Conservation (phyloP, 1,140 invertebrate genomes). For the Diorhabda elongata region DNA sequence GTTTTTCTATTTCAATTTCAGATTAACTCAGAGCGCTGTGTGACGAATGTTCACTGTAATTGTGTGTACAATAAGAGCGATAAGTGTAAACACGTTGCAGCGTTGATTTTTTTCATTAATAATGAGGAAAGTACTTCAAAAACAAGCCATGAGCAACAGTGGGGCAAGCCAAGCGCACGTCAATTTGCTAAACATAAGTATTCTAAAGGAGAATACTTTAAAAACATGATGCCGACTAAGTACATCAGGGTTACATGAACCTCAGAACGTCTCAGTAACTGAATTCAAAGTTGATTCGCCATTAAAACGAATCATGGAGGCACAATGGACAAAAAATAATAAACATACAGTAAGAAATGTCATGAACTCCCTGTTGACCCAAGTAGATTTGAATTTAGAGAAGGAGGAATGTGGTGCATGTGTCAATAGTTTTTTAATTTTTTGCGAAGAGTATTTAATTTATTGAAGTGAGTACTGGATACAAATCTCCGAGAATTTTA, state of each 20-base stretch:
- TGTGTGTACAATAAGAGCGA: conserved; percentile 25
- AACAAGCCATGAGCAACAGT: conserved; percentile 27
- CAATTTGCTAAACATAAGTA: background rate
- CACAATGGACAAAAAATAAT: background rate
- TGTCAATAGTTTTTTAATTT: background rate
- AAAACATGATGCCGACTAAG: background rate
- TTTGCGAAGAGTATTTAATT: background rate
- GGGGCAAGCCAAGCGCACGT: conserved; percentile 23
- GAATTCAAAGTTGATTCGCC: background rate
- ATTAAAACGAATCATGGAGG: background rate
- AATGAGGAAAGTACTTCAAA: conserved; percentile 27
- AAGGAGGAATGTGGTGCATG: background rate
- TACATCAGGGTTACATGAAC: background rate
- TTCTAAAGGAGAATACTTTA: background rate
- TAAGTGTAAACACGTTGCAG: conserved; percentile 30
- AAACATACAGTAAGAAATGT: background rate
- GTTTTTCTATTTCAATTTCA: too few species aligned
- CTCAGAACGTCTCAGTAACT: background rate
- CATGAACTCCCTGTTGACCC: background rate
- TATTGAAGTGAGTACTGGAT: background rate
- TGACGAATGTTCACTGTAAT: background rate
- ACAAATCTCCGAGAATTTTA: background rate
- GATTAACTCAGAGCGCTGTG: too few species aligned
- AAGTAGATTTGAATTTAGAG: background rate
- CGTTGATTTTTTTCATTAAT: conserved; percentile 28